Conservation (phyloP, 2,113 vertebrate species). For the Lipophrys pholis region DNA sequence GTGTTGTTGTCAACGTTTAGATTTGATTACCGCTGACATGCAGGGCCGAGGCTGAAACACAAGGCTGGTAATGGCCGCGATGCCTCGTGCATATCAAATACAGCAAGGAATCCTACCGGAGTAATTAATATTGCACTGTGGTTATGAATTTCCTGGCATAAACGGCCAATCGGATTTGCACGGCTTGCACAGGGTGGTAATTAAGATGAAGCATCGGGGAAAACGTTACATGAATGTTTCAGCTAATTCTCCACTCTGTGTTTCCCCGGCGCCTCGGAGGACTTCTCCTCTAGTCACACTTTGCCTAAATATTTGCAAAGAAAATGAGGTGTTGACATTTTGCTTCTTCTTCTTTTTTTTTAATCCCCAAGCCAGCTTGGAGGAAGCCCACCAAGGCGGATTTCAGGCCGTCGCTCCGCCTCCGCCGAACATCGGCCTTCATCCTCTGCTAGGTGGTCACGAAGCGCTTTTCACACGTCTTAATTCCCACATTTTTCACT, state of each 20-base stretch:
- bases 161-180: conserved; percentile 79
- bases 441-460: conserved; percentile 2
- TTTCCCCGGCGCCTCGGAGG: conserved; percentile 22
- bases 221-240: conserved; percentile 53
- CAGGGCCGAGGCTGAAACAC: conserved; percentile 79
- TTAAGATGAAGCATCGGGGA: conserved; percentile 72
- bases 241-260: conserved; percentile 46
- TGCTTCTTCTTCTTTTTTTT: conserved; percentile 22
- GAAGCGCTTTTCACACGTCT: conserved; percentile 60
- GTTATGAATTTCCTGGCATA: conserved; percentile 84
- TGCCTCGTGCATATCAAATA: conserved; percentile 81
- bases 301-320: conserved; percentile 55
- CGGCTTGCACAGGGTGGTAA: conserved; percentile 69
- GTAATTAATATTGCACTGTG: conserved; percentile 82
- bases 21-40: conserved; percentile 86
- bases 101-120: conserved; percentile 70
- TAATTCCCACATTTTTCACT: conserved; percentile 49
- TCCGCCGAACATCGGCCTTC: background rate
- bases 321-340: conserved; percentile 63
- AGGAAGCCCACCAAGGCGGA: too few relatives aligned
- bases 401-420: too few relatives aligned
- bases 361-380: background rate
- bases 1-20: conserved; percentile 86
- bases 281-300: conserved; percentile 49
- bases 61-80: conserved; percentile 74